Evolutionary conservation across 2,797 vertebrate species (phyloP), one percentile per base, ranked within the genome.

Genomic region (Myripristis murdjan): DNA sequence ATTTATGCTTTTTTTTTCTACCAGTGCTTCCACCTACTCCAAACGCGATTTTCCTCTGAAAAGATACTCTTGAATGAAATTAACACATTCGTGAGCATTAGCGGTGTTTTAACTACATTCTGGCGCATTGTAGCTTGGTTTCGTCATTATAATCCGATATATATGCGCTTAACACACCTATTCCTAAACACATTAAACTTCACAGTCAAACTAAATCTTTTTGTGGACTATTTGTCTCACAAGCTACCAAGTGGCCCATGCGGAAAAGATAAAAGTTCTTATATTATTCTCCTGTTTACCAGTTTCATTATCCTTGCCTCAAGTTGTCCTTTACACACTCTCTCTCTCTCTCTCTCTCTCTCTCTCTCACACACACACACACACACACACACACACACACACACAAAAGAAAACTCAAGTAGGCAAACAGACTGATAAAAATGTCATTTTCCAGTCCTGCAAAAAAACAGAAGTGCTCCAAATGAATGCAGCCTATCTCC

Each of bases 381-480:
- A n/a, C n/a, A n/a, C n/a, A n/a, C 26, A 28, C 26, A 28, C 26
- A 28, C 26, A 28, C 26, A 28, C 26, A 58, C 26, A 5, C 26
- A 28, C 26, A 22, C 49, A 49, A 23, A 23, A 15, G 2, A 47
- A 64, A 69, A 58, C 20, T 65, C 18, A 46, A 76, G 60, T 4
- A 44, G 71, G 57, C 57, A 64, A 64, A 56, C 44, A 61, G 65
- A 39, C 73, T 67, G 75, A 84, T 82, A 73, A 68, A 83, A 80
- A 72, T 76, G 60, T 65, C 22, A 80, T 80, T 84, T 77, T 22
- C 12, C 47, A 67, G 52, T 49, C 60, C 53, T 35, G 24, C 26
- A 46, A 47, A 62, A 67, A 51, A 41, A 14, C 8, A 53, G 18
- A 74, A 60, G 57, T 49, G 63, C 72, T 70, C 56, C 54, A 70